Evolutionary conservation across 2,888 invertebrate genomes (phyloP).

Genomic region (Lithophane semibrunnea): DNA sequence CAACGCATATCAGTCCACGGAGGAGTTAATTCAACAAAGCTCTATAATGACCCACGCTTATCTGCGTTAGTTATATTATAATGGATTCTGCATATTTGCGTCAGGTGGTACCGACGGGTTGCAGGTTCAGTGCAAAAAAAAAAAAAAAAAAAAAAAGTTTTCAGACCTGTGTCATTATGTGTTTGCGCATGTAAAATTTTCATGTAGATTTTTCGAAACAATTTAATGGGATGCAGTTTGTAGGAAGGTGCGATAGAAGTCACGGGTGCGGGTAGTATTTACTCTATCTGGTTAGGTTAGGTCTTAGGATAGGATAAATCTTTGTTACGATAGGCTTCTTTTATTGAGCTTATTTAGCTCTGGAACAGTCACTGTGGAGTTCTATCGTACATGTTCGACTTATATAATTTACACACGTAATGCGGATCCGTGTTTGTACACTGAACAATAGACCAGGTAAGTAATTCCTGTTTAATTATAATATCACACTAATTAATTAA

Average conservation of each 20-base stretch:
- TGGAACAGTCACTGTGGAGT: not conserved
- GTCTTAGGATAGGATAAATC: not conserved
- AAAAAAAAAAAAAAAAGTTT: not conserved
- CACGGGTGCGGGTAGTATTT: too few relatives aligned
- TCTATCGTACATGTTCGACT: not conserved
- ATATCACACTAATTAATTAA: not conserved
- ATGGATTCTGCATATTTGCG: not conserved
- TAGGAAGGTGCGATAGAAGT: not conserved
- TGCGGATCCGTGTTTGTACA: not conserved
- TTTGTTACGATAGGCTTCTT: not conserved
- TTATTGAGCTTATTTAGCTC: not conserved
- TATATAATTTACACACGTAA: not conserved
- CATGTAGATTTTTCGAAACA: not conserved
- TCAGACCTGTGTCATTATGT: not conserved
- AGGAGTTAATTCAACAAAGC: conserved; percentile 1
- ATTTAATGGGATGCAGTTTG: not conserved
- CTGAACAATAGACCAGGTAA: not conserved
- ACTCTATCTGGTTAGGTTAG: not conserved
- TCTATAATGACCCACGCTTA: too few relatives aligned
- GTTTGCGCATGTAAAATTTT: not conserved
- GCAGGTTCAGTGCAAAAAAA: not conserved
- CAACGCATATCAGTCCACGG: not conserved
- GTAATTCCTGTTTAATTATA: not conserved
- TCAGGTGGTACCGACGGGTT: not conserved
- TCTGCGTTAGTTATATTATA: not conserved